Evolutionary conservation across 2,888 invertebrate species (phyloP), one percentile per base, ranked within the genome.

Genomic region (Drosophila basisetae): DNA sequence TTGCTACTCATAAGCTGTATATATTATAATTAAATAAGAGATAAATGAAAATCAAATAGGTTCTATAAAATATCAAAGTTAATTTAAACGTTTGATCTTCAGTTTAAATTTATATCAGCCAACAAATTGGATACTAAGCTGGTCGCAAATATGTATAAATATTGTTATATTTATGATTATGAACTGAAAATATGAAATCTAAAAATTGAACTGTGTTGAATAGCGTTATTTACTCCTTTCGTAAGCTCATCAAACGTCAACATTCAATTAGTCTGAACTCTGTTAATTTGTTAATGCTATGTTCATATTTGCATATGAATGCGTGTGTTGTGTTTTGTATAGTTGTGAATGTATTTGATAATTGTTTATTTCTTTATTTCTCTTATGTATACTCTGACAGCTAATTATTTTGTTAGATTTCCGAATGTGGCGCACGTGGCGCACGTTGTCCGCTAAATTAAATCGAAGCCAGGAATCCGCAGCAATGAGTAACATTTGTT

Each of bases 331-430:
- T 10, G 41, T n/a, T 3, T 47, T 43, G 43, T 43, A 47, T 22
- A 39, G 28, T 39, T 58, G 43, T 60, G 13, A 56, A 16, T 18
- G 22, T 43, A n/a, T 49, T 68, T 65, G 55, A 73, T 78, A 83
- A 80, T 84, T 89, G 90, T 84, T 89, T 89, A 89, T 89, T 87
- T 81, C 80, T 70, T 68, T 43, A 31, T 58, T 41, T 58, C 41
- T 43, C 41, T 31, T 22, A 22, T 31, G 80, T 80, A 80, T 80
- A 76, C 79, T 76, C 90, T 89, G 90, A 82, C 89, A 83, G 91
- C 83, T 84, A 80, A 90, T 90, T 90, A 88, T 90, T 91, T 89
- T 89, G 91, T 84, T 88, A 75, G 84, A 77, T 80, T 84, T 74
- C 58, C 56, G 60, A 70, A 68, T 73, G 67, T 67, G 66, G 78